Base-by-base conservation (phyloP, 2,113 vertebrate species). In the Hylia prasina region DNA sequence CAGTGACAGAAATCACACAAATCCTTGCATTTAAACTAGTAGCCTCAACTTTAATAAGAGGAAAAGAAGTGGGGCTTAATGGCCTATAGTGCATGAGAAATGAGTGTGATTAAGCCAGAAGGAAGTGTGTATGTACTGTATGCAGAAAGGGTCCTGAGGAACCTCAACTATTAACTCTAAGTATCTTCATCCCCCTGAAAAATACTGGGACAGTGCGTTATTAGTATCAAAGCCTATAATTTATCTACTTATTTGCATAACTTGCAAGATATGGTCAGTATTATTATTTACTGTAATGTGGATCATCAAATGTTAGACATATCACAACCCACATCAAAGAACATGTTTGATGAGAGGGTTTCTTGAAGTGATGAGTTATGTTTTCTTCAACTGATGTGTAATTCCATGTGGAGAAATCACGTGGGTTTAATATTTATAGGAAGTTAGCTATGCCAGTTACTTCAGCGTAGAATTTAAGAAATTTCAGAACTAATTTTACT, bases 21-120 rank as follows among this genome's bases (percentile, higher is more conserved):
- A 57, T 77, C 24, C 61, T 76, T 80, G 9, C 39, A 57, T 70
- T 83, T 92, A 72, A 76, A 45, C 12, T 76, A 54, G 51, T 27
- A 75, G 10, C 23, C 16, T 85, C 12, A 5, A 6, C 40, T 60
- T 54, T 71, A 79, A 21, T 19, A 68, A 33, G 42, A 39, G 15
- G 20, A 45, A 53, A 72, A 89, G 4, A 20, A 71, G 11, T 56
- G 25, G 4, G 2, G 4, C 19, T 54, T 64, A 47, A n/a, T 60
- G 51, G 24, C 31, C 71, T 76, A 0, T 4, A 39, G 13, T n/a
- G 13, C 0, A 0, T 82, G 30, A 79, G 45, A 80, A 76, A 40
- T 88, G 6, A 71, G 31, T 47, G 33, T 2, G 5, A 28, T 80
- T 86, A 76, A 60, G 11, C 8, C 30, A 82, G 66, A 70, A 73